Evolutionary conservation across 2,888 invertebrate genomes (phyloP).

Genomic region (Ectobius pallidus): DNA sequence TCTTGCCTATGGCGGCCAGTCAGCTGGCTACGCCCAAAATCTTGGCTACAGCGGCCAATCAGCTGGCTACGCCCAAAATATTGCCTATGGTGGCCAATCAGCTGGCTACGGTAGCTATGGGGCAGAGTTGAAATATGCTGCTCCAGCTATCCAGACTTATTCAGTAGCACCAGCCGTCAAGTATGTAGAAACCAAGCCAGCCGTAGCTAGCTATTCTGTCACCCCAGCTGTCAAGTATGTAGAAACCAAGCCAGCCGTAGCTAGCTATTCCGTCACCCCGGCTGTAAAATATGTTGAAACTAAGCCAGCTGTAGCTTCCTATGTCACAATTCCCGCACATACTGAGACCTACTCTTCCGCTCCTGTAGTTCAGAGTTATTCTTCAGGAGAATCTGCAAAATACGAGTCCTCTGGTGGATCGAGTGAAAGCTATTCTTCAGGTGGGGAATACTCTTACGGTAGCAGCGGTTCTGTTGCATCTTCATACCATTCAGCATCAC

Average conservation of each 20-base stretch:
- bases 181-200: neutral
- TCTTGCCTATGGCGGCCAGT: neutral
- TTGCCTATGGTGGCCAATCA: neutral
- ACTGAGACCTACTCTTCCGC: neutral
- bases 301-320: constrained; percentile 42
- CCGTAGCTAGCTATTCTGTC: neutral
- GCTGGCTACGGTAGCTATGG: constrained; percentile 3
- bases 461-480: neutral
- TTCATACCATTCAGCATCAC: neutral
- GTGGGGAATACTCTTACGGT: neutral
- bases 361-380: neutral
- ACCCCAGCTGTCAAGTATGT: constrained; percentile 3
- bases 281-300: neutral
- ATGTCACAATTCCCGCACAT: constrained; percentile 44
- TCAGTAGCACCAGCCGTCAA: neutral
- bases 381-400: neutral
- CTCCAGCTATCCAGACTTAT: neutral
- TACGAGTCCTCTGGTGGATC: neutral
- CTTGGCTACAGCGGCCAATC: neutral
- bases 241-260: neutral
- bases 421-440: neutral
- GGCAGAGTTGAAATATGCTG: neutral
- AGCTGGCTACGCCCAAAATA: neutral
- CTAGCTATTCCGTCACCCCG: neutral
- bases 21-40: neutral